Base-by-base conservation (phyloP, 1,140 invertebrate species). In the Eueides isabella region DNA sequence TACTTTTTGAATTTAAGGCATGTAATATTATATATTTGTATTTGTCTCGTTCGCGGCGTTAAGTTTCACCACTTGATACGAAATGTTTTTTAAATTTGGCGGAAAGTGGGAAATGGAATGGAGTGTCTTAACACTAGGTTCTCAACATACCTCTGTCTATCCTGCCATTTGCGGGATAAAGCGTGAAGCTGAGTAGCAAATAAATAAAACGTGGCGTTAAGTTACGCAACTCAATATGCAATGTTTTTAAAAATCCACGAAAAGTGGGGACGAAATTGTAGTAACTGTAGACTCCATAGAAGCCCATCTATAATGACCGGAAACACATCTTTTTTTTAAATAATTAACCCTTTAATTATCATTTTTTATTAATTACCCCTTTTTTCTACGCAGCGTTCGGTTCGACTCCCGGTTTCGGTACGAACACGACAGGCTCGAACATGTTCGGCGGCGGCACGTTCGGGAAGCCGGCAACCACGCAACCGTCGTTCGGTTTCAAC, bases 401-500 rank as follows among this genome's bases (percentile, higher is more conserved):
- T 14, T 76, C 85, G 2, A 75, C 87, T 2, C 82, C 87, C 0
- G 83, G 91, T 0, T 94, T 96, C 82, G 95, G 94, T 3, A 92
- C 94, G n/a, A 94, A 95, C 6, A 94, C 94, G 5, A 94, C 94
- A 0, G 94, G 94, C 69, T 93, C 95, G 3, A 94, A 94, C 44
- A 80, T 96, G 3, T 96, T 96, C 87, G 94, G 94, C 61, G 85
- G 88, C 64, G 71, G 64, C 35, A 76, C 82, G 1, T 89, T 90
- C 66, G 85, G 82, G 12, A 90, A 89, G 61, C 85, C 88, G 12
- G 78, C 80, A 14, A 79, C 86, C 19, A 68, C 81, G 41, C 85
- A 77, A 66, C 78, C 79, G 44, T 78, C 80, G 11, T 78, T 83
- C 12, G 85, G 80, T 38, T 38, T 38, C 35, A 38, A 38, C 14